Percentiles rank a stretch among this genome's conserved stretches.
These are phyloP conservation scores for Eledone cirrhosa DNA, from an alignment of 2,888 invertebrate genomes.

Conservation along the genomic window DNA sequence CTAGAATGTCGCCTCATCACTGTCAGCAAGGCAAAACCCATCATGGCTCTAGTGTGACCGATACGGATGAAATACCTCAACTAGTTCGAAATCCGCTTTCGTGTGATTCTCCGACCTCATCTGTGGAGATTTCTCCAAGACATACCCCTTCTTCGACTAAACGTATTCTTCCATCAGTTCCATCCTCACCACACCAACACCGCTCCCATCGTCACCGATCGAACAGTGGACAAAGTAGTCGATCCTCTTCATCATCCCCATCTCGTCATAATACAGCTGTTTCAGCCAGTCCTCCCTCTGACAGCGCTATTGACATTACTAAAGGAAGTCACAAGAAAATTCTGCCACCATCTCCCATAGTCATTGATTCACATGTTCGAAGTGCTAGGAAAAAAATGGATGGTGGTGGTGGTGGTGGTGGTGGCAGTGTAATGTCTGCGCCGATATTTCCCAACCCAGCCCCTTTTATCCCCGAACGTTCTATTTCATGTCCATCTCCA, in stretches of 20 bases:
- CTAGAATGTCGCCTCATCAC: slow-evolving; percentile 9
- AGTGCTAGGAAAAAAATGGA: slow-evolving; percentile 9
- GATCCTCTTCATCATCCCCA: slow-evolving; percentile 11
- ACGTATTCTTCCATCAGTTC: neutral
- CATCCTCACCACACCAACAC: neutral
- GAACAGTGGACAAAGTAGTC: slow-evolving; percentile 5
- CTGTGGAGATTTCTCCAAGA: no score
- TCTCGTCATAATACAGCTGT: neutral
- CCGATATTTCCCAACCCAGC: neutral
- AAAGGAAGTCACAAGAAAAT: slow-evolving; percentile 21
- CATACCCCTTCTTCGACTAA: neutral
- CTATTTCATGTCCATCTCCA: slow-evolving; percentile 10
- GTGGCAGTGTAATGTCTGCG: neutral
- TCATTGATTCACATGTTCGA: slow-evolving; percentile 7
- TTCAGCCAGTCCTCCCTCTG: neutral
- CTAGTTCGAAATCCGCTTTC: no score
- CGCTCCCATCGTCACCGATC: neutral
- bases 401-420: neutral
- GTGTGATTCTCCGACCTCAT: no score
- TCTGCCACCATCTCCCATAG: slow-evolving; percentile 21
- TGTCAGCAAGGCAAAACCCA: neutral
- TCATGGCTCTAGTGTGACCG: no score
- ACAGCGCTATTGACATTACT: neutral
- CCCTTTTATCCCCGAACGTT: neutral
- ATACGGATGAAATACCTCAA: no score